Conservation (phyloP, 2,113 vertebrate species). For the Gadus macrocephalus region DNA sequence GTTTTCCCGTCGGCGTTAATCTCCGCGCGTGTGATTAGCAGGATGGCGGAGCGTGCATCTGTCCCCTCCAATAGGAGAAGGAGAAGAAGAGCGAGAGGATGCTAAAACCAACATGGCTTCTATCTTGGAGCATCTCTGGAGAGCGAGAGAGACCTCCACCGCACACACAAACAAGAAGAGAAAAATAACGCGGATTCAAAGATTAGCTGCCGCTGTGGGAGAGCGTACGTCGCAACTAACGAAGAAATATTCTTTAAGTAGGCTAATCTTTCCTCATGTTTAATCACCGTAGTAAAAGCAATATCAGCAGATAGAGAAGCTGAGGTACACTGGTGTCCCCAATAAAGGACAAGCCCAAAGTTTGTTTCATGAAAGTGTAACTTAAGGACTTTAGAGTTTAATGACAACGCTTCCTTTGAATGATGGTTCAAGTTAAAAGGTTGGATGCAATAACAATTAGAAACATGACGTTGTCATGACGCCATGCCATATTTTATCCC, state of each 20-base stretch:
- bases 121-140: conserved; percentile 39
- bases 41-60: conserved; percentile 29
- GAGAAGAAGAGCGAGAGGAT: conserved; percentile 6
- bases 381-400: too few relatives aligned
- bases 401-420: too few relatives aligned
- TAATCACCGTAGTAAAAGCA: conserved; percentile 22
- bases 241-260: conserved; percentile 30
- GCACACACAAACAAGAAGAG: conserved; percentile 13
- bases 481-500: too few relatives aligned
- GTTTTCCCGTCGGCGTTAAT: conserved; percentile 41
- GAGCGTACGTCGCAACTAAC: conserved; percentile 35
- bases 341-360: conserved; percentile 12
- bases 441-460: too few relatives aligned
- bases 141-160: conserved; percentile 24
- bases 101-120: conserved; percentile 31
- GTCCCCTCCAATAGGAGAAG: background rate
- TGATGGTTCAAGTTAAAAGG: too few relatives aligned
- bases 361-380: background rate
- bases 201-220: conserved; percentile 25
- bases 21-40: conserved; percentile 55
- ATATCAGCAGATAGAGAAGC: conserved; percentile 18
- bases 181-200: conserved; percentile 38
- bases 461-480: too few relatives aligned
- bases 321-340: background rate
- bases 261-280: conserved; percentile 29